A percentile compares a stretch with the other conserved stretches of the same genome.
These are phyloP conservation scores for Peribatodes rhomboidaria DNA, from an alignment of 2,888 invertebrate genomes.

Conservation along the genomic window DNA sequence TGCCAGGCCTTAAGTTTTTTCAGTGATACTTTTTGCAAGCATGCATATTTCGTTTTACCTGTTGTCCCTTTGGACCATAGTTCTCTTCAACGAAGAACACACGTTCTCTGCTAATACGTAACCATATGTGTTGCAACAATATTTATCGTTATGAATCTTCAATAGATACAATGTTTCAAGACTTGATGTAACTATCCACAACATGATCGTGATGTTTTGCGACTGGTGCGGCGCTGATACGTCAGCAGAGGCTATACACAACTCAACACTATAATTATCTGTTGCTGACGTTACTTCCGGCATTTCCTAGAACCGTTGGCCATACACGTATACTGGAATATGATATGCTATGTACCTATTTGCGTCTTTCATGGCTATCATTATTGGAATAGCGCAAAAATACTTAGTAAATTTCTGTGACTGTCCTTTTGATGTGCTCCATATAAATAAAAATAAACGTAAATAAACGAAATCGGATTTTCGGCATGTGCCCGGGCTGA, in stretches of 20 bases:
- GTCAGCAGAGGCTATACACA: constrained; percentile 3
- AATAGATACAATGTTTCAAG: constrained; percentile 8
- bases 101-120: not conserved
- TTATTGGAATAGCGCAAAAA: not conserved
- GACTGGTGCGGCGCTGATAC: not conserved
- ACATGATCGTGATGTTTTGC: constrained; percentile 15
- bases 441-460: too few species aligned
- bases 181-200: not conserved
- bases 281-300: constrained; percentile 13
- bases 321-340: not conserved
- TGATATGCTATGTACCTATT: constrained; percentile 3
- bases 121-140: too few species aligned
- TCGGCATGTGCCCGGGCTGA: not conserved
- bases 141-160: too few species aligned
- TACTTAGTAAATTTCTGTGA: not conserved
- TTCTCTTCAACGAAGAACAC: too few species aligned
- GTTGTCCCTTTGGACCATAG: too few species aligned
- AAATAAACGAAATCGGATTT: not conserved
- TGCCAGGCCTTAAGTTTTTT: too few species aligned
- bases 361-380: not conserved
- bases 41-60: too few species aligned
- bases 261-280: not conserved
- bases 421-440: too few species aligned
- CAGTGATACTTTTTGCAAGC: too few species aligned
- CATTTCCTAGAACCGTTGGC: constrained; percentile 2